Percentiles rank a stretch among this genome's conserved stretches.
Conservation (phyloP, 2,888 invertebrate species). For the Cordilura impudica region DNA sequence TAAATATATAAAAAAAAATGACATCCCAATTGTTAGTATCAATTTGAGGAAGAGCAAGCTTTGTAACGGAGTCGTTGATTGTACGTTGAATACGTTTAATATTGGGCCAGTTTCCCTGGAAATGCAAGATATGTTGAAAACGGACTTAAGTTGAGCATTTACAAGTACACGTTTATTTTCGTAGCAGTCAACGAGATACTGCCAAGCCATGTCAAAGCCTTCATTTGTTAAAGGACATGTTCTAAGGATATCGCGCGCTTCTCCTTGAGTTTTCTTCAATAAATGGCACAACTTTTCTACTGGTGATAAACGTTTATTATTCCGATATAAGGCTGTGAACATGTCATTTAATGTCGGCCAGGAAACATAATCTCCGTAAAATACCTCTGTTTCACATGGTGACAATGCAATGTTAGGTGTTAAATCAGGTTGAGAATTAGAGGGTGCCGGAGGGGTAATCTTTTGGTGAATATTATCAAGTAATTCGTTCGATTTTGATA, state of each 20-base stretch:
- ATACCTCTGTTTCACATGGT: too few relatives aligned
- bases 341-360: slow-evolving; percentile 1
- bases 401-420: not conserved
- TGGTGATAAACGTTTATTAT: not conserved
- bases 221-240: not conserved
- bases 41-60: not conserved
- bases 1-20: not conserved
- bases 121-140: not conserved
- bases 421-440: too few relatives aligned
- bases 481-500: too few relatives aligned
- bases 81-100: not conserved
- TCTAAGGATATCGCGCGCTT: not conserved
- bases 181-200: not conserved
- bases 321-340: not conserved
- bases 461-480: too few relatives aligned
- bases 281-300: not conserved
- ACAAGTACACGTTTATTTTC: slow-evolving; percentile 9
- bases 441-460: too few relatives aligned
- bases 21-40: not conserved
- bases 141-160: not conserved
- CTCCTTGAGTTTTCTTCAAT: not conserved
- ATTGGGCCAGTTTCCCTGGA: not conserved
- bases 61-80: not conserved
- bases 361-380: not conserved
- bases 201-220: not conserved